Evolutionary conservation across 2,888 invertebrate species (phyloP).

Genomic region (Thymelicus lineola): DNA sequence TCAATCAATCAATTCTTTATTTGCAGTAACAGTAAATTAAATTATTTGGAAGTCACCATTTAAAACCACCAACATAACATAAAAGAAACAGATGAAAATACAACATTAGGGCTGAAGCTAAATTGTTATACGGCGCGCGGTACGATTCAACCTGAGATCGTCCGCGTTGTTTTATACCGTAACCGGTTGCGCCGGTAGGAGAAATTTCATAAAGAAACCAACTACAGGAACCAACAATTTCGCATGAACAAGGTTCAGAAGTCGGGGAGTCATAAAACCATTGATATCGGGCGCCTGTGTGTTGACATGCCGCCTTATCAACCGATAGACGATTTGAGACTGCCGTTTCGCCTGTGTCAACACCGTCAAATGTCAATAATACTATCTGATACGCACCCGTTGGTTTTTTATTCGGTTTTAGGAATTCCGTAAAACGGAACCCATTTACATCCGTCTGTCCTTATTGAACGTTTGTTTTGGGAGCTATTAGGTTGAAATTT

Average conservation of each 20-base stretch:
- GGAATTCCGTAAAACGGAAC: not conserved
- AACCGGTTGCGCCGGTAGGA: slow-evolving; percentile 47
- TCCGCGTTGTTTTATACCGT: slow-evolving; percentile 40
- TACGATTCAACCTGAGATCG: slow-evolving; percentile 12
- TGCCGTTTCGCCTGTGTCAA: slow-evolving; percentile 83
- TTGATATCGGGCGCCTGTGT: slow-evolving; percentile 78
- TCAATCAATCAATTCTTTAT: too few species aligned
- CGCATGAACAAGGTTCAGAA: slow-evolving; percentile 62
- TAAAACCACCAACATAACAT: not conserved
- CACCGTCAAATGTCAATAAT: slow-evolving; percentile 77
- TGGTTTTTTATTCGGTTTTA: slow-evolving; percentile 57
- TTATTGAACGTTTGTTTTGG: too few species aligned
- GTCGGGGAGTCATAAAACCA: slow-evolving; percentile 61
- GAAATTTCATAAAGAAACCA: slow-evolving; percentile 46
- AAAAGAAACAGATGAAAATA: not conserved
- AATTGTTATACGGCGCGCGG: slow-evolving; percentile 23
- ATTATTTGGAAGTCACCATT: too few species aligned
- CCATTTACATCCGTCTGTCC: too few species aligned
- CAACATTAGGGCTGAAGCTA: slow-evolving; percentile 11
- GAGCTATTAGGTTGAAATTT: too few species aligned
- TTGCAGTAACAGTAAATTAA: too few species aligned
- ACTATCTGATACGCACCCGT: slow-evolving; percentile 76
- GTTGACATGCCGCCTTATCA: slow-evolving; percentile 74
- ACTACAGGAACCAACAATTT: slow-evolving; percentile 54
- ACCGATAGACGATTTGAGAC: slow-evolving; percentile 78